Base-by-base conservation (phyloP, 2,113 vertebrate species). In the Urocynchramus pylzowi region DNA sequence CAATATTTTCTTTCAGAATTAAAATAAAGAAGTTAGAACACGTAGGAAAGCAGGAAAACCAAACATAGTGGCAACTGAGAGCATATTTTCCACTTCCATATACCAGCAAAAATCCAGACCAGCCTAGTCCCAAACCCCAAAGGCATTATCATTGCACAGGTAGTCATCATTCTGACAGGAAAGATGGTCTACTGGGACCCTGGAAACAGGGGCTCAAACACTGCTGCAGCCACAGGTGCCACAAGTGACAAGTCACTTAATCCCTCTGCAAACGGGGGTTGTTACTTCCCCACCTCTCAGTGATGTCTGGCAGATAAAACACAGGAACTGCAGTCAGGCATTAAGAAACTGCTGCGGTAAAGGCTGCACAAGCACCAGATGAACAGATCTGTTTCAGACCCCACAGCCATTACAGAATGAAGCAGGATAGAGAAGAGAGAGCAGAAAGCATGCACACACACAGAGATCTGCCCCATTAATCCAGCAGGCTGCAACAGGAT, bases 401-500 rank as follows among this genome's bases (percentile, higher is more conserved):
- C 45, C 75, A 44, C 28, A 80, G 63, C 22, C 68, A 57, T 53
- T 92, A 64, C 49, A 35, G 63, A 10, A 49, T 6, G 7, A 79
- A 83, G 35, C 1, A 68, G 45, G 45, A 76, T 15, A 54, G n/a
- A 76, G 70, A 45, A 78, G 42, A 39, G n/a, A 56, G 31, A 79
- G 50, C 57, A 68, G 86, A 73, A 68, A 80, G 50, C 79, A 60
- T 2, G 39, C 45, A 31, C 35, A 44, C 1, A 13, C 49, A 67
- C 60, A 52, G 13, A 24, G 23, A 59, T 37, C 79, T 90, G 59
- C 64, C 47, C 90, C 76, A 59, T 90, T 79, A 92, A 85, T 85
- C 67, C 92, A 93, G 79, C 78, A 92, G 94, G 90, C 82, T 90
- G 69, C 78, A 85, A 81, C 71, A 87, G 87, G 84, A 87, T 78